Evolutionary conservation across 1,140 invertebrate species (phyloP).

Genomic region (Cataglyphis hispanica): DNA sequence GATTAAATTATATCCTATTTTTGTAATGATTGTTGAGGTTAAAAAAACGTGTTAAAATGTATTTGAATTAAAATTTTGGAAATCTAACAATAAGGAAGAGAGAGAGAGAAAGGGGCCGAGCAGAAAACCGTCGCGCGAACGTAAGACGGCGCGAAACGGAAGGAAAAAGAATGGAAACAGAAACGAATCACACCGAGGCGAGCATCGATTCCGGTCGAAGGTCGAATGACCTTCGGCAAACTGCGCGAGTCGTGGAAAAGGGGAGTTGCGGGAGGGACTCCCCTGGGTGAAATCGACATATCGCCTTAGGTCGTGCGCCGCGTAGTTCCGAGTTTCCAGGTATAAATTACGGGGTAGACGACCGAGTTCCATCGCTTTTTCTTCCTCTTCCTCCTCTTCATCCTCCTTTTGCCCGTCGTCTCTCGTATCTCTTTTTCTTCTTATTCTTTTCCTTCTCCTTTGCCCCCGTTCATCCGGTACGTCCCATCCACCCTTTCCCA

Average conservation of each 20-base stretch:
- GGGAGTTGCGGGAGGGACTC: slow-evolving; percentile 55
- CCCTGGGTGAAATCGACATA: slow-evolving; percentile 75
- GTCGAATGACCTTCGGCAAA: slow-evolving; percentile 75
- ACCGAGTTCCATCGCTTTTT: slow-evolving; percentile 74
- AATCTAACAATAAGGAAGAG: not conserved
- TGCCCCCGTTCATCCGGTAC: not conserved
- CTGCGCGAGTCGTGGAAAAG: slow-evolving; percentile 21
- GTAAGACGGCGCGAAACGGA: not conserved
- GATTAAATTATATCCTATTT: not conserved
- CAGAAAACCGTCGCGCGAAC: slow-evolving; percentile 18
- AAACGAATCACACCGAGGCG: slow-evolving; percentile 44
- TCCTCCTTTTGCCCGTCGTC: slow-evolving; percentile 4
- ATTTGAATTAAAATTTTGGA: slow-evolving; percentile 9
- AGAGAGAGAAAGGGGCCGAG: not conserved
- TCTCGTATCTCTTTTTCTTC: slow-evolving; percentile 25
- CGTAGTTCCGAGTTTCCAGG: slow-evolving; percentile 78
- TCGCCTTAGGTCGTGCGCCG: slow-evolving; percentile 74
- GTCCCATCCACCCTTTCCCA: not conserved
- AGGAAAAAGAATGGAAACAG: slow-evolving; percentile 28
- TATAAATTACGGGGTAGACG: slow-evolving; percentile 79
- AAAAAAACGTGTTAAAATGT: not conserved
- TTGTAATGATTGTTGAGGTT: not conserved
- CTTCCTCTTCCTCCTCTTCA: slow-evolving; percentile 22
- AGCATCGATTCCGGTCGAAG: slow-evolving; percentile 74
- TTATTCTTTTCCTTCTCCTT: slow-evolving; percentile 17